A percentile compares a stretch with the other conserved stretches of the same genome.
phyloP scores from a whole-genome alignment of 2,797 vertebrate genomes.

The Sebastes itinus region DNA sequence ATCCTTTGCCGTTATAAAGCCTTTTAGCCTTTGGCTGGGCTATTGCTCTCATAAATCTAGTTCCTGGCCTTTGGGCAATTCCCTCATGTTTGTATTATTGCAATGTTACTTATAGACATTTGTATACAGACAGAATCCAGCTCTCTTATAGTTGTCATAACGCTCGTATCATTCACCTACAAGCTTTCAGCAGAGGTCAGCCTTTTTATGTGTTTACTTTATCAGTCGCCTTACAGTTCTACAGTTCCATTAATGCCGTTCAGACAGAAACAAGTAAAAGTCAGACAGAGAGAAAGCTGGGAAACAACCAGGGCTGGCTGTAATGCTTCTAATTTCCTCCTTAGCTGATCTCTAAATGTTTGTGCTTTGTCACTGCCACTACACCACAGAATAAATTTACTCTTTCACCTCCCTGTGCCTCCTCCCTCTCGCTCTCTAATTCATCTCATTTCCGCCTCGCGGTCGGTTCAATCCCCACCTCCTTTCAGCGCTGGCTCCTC shows the following conservation, averaged over 20 bases:
- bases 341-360: constrained; percentile 77
- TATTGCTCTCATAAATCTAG: constrained; percentile 76
- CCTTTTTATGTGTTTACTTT: constrained; percentile 14
- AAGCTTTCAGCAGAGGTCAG: constrained; percentile 23
- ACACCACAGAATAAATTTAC: constrained; percentile 72
- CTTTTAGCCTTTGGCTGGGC: constrained; percentile 82
- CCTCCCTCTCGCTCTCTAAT: constrained; percentile 72
- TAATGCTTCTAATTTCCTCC: constrained; percentile 79
- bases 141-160: constrained; percentile 16
- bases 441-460: constrained; percentile 77
- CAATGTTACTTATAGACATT: constrained; percentile 46
- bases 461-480: constrained; percentile 63
- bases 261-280: constrained; percentile 53
- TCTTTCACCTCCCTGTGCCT: constrained; percentile 71
- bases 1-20: constrained; percentile 82
- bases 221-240: constrained; percentile 2
- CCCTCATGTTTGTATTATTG: constrained; percentile 69
- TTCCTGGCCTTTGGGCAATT: constrained; percentile 61
- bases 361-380: constrained; percentile 81
- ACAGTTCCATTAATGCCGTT: constrained; percentile 47
- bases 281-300: constrained; percentile 40
- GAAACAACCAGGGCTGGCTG: constrained; percentile 49
- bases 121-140: constrained; percentile 42
- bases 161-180: not conserved
- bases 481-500: constrained; percentile 43